A percentile compares a stretch with the other conserved stretches of the same genome.
Conservation (phyloP, 2,113 vertebrate genomes). For the Engraulis encrasicolus region DNA sequence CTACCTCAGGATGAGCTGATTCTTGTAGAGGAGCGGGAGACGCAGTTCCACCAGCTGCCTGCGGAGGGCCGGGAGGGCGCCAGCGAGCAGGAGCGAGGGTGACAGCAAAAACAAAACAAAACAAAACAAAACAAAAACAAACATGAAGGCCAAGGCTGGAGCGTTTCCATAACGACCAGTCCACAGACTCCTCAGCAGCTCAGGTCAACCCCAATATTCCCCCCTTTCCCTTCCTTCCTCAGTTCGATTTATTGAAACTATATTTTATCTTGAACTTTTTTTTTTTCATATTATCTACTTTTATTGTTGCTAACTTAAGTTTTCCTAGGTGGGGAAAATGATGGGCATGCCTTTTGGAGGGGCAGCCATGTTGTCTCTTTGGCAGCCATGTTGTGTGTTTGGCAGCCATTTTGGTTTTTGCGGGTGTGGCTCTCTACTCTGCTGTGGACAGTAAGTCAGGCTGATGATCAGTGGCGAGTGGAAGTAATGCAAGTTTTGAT, state of each 20-base stretch:
- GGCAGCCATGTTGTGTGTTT: too few relatives aligned
- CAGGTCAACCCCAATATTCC: constrained; percentile 86
- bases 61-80: constrained; percentile 44
- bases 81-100: constrained; percentile 67
- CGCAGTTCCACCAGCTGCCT: constrained; percentile 62
- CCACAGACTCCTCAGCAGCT: constrained; percentile 78
- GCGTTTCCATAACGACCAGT: constrained; percentile 68
- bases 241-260: neutral
- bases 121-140: constrained; percentile 13
- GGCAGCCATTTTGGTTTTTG: constrained; percentile 40
- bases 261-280: constrained; percentile 68
- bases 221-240: constrained; percentile 59
- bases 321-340: constrained; percentile 47
- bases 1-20: constrained; percentile 82
- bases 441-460: constrained; percentile 36
- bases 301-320: constrained; percentile 67
- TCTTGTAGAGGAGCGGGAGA: constrained; percentile 73
- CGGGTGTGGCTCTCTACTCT: constrained; percentile 48
- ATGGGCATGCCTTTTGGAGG: constrained; percentile 47
- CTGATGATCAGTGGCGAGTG: constrained; percentile 45
- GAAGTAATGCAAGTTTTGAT: constrained; percentile 48
- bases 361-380: too few relatives aligned
- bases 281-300: constrained; percentile 68
- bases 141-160: constrained; percentile 58
- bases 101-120: constrained; percentile 18